Base-by-base conservation (phyloP, 2,888 invertebrate species). In the Drosophila nigritarsus region DNA sequence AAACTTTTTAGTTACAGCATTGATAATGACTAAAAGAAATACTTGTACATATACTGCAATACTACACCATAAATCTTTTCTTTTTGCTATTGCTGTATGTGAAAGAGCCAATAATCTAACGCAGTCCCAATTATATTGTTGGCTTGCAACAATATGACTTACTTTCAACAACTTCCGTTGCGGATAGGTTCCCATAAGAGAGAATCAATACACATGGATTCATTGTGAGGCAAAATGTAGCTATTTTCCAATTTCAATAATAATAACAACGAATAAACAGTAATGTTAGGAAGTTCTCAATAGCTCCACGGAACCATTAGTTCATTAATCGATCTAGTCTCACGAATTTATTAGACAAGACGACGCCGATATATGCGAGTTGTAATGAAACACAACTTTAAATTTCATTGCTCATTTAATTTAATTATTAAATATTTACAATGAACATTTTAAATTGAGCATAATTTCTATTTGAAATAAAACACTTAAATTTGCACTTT, bases 131-230 rank as follows among this genome's bases (percentile, higher is more conserved):
- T 18, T 4, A 15, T 32, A 15, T 53, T 32, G 53, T 45, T 15
- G 24, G 15, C 27, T 6, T 36, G 3, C 29, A 27, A n/a, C 45
- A 9, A 42, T 24, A 51, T n/a, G 0, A 54, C 73, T 36, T 79
- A 81, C 80, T 65, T 73, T 81, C 73, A 48, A 64, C 71, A n/a
- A 81, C 50, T 56, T 78, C 66, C 53, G 49, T 51, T 20, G 82
- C 58, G 27, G 78, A 48, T 15, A 65, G 27, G 20, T 65, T 71
- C 62, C 80, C 80, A 62, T 73, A 76, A 13, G 82, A 81, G 15
- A 82, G 29, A 56, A 81, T 68, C 24, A 81, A 68, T n/a, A 64
- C 71, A 29, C 62, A 60, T 30, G 82, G 80, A 54, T 79, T 68
- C 80, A 81, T 77, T 51, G 42, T 75, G 18, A 40, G 24, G 53